Evolutionary conservation across 2,888 invertebrate species (phyloP), one percentile per base, ranked within the genome.

Genomic region (Zaprionus lineosus): DNA sequence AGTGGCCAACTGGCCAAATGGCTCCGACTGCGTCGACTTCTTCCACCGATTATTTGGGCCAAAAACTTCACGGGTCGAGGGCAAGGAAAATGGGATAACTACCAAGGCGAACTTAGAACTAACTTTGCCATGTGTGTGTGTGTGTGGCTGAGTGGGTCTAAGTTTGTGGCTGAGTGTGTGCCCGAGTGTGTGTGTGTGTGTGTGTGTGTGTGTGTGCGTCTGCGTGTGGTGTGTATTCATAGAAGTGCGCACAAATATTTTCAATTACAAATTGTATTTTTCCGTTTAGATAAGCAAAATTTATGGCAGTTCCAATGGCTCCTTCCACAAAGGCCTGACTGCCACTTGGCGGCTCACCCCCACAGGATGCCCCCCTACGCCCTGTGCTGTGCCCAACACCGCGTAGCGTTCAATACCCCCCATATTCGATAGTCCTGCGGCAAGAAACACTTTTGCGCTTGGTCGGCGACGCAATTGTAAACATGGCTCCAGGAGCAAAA

Each of bases 221-320:
- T 55, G 31, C 12, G 21, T 57, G 40, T 21, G 19, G 19, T 44
- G 28, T 59, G 37, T 60, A 52, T 57, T 43, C 51, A 28, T 31
- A 34, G 11, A 33, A 59, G 53, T 58, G 69, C 47, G 56, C 75
- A 73, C 67, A 81, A 84, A 81, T 81, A 81, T 84, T 84, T 81
- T 81, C 79, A 81, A 81, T 81, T 81, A 81, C 79, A 81, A 81
- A 81, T 81, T 81, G 84, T 84, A 82, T 84, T 81, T 78, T 81
- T 81, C 79, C 79, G 79, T 82, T 81, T 70, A 81, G 79, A 81
- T 81, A 81, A 81, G 84, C 79, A 82, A 70, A 81, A 81, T 81
- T 81, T 84, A 81, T 81, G 84, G 82, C 84, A 84, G 74, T 56
- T 62, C 37, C 53, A 61, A 46, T 51, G 55, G 56, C 52, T 33